Evolutionary conservation across 1,140 invertebrate genomes (phyloP).

Genomic region (Macrostomum lignano): DNA sequence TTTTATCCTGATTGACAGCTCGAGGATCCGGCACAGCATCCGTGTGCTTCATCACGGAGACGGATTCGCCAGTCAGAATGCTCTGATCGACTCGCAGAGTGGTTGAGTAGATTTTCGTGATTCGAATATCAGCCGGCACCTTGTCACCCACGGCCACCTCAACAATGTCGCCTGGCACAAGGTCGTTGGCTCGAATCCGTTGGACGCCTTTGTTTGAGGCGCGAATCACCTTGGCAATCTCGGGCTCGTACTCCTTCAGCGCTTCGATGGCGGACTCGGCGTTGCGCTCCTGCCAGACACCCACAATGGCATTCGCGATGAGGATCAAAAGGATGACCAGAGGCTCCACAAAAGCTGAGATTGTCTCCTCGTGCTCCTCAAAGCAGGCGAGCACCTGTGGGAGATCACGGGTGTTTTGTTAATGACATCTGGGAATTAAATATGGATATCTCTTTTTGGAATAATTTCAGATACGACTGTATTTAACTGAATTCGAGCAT

Average conservation of each 20-base stretch:
- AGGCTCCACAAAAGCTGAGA: constrained; percentile 98
- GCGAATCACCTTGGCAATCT: constrained; percentile 95
- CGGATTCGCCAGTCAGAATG: constrained; percentile 78
- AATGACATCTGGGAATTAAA: constrained; percentile 1
- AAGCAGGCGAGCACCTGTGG: constrained; percentile 4
- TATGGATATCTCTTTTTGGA: too few species aligned
- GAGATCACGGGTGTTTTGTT: too few species aligned
- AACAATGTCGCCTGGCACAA: constrained; percentile 91
- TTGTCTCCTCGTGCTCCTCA: constrained; percentile 21
- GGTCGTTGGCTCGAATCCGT: constrained; percentile 76
- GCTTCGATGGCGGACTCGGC: constrained; percentile 99
- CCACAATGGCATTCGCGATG: constrained; percentile 94
- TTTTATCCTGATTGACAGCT: constrained; percentile 93
- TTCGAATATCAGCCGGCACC: constrained; percentile 88
- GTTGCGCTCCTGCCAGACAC: constrained; percentile 99
- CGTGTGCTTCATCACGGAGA: constrained; percentile 98
- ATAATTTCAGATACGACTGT: too few species aligned
- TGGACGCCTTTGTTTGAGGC: constrained; percentile 78
- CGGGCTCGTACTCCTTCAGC: constrained; percentile 98
- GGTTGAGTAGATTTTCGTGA: constrained; percentile 82
- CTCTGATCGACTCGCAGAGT: constrained; percentile 97
- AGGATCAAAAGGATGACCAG: constrained; percentile 99
- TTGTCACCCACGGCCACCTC: constrained; percentile 89
- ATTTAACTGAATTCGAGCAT: too few species aligned
- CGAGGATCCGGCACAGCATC: constrained; percentile 78